Percentiles rank a stretch among this genome's conserved stretches.
Conservation (phyloP, 2,113 vertebrate genomes). For the Rafetus swinhoei region DNA sequence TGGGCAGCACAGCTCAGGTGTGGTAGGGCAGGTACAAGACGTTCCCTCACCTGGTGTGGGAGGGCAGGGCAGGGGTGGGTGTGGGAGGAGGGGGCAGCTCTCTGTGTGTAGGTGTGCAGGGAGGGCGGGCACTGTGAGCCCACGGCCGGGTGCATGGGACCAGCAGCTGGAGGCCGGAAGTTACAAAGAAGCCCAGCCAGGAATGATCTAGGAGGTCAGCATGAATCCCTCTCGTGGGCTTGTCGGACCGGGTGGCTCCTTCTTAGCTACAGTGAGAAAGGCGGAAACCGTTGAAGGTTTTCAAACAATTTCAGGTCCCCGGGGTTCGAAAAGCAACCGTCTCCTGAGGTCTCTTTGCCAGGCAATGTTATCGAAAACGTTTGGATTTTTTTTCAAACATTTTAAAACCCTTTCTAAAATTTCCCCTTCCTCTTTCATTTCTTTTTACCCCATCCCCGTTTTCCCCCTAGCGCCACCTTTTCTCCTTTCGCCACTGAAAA, state of each 20-base stretch:
- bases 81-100: neutral
- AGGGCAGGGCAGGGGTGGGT: too few relatives aligned
- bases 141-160: neutral
- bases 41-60: neutral
- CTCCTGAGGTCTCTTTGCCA: neutral
- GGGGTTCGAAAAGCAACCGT: neutral
- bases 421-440: neutral
- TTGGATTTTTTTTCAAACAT: neutral
- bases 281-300: neutral
- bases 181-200: neutral
- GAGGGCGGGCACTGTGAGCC: neutral
- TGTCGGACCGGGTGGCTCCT: neutral
- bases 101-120: neutral
- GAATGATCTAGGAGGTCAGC: neutral
- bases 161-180: neutral
- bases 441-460: neutral
- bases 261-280: neutral
- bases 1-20: neutral
- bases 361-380: neutral
- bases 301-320: neutral
- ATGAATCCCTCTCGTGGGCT: neutral
- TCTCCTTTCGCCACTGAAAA: neutral
- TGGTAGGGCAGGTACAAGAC: neutral
- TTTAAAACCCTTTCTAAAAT: neutral
- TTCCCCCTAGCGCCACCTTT: neutral